Conservation (phyloP, 30 jellyfish, hydroid and myxozoan species). For the Pseudorhiza aurosa region DNA sequence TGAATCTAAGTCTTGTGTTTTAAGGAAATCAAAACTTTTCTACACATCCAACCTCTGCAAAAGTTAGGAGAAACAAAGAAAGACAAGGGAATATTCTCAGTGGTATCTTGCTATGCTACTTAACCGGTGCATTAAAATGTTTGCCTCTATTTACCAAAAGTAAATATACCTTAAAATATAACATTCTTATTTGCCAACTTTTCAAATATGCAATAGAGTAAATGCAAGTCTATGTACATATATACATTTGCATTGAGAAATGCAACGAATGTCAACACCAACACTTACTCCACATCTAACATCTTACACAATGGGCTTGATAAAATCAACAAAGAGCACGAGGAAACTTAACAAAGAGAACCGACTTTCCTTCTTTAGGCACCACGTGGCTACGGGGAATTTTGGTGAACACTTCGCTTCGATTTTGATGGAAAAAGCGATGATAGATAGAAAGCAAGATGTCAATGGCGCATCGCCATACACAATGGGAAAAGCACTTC, state of each 20-base stretch:
- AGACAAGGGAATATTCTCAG: background rate
- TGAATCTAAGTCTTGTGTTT: too few species aligned
- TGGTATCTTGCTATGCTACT: background rate
- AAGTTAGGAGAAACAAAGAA: too few species aligned
- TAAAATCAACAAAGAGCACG: too few species aligned
- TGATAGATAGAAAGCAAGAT: too few species aligned
- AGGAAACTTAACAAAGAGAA: background rate
- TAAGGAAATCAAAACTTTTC: too few species aligned
- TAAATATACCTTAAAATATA: slow-evolving; percentile 36
- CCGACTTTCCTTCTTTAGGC: background rate
- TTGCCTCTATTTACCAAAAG: slow-evolving; percentile 34
- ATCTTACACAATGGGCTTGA: background rate
- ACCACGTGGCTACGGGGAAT: too few species aligned
- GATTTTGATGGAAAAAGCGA: too few species aligned
- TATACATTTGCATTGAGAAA: slow-evolving; percentile 18
- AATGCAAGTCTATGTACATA: slow-evolving; percentile 33
- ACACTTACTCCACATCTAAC: background rate
- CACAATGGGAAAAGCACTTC: too few species aligned
- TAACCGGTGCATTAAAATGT: slow-evolving; percentile 19
- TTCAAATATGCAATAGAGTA: slow-evolving; percentile 29
- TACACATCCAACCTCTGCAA: too few species aligned
- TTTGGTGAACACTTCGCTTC: background rate
- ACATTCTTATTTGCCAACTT: slow-evolving; percentile 23
- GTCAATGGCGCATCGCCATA: too few species aligned
- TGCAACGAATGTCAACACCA: slow-evolving; percentile 32